These are phyloP conservation scores for Hemichromis elongatus DNA, from an alignment of 2,113 vertebrate species.

Conservation along the genomic window DNA sequence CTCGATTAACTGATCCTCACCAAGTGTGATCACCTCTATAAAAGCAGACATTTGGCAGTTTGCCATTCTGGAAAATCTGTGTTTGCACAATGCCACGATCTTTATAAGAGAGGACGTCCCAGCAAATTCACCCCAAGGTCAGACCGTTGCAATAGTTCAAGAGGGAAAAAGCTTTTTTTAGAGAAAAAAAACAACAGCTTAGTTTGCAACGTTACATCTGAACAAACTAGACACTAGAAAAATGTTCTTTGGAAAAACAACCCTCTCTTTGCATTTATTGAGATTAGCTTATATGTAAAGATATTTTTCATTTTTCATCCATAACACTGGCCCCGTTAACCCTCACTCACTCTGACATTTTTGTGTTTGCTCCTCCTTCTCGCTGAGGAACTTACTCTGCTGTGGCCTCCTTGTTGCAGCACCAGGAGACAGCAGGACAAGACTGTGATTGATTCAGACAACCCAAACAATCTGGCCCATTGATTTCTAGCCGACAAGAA, in stretches of 20 bases:
- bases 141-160: not conserved
- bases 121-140: not conserved
- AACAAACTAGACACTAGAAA: not conserved
- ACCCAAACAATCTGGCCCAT: constrained; percentile 68
- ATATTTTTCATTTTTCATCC: not conserved
- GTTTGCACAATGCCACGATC: not conserved
- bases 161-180: not conserved
- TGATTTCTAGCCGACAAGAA: constrained; percentile 57
- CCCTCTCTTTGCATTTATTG: not conserved
- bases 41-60: not conserved
- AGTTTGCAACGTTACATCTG: not conserved
- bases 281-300: not conserved
- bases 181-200: not conserved
- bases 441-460: constrained; percentile 68
- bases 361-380: constrained; percentile 37
- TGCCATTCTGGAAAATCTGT: not conserved
- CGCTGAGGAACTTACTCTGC: not conserved
- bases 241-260: not conserved
- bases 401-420: constrained; percentile 5
- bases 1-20: not conserved
- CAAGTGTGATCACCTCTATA: not conserved
- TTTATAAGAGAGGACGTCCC: not conserved
- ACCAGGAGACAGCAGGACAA: constrained; percentile 58
- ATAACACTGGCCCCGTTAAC: constrained; percentile 26
- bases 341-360: constrained; percentile 40